These are phyloP conservation scores for Diplodus puntazzo DNA, from an alignment of 2,797 vertebrate genomes.

Conservation along the genomic window DNA sequence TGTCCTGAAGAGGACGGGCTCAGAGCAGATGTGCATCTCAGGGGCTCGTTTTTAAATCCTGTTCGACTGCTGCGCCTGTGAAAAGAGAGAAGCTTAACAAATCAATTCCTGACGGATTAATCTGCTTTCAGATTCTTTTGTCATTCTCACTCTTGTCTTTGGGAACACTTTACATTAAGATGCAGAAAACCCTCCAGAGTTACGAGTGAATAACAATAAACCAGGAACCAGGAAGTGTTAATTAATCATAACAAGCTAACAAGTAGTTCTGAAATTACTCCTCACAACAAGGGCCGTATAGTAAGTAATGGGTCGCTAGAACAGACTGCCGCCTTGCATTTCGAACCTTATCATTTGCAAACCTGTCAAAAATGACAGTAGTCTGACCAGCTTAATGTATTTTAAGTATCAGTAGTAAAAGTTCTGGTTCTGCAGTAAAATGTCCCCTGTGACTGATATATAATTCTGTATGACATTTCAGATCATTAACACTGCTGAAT, in stretches of 20 bases:
- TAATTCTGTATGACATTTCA: too few relatives aligned
- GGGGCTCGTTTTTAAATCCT: slow-evolving; percentile 76
- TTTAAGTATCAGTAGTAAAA: too few relatives aligned
- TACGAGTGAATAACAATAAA: slow-evolving; percentile 18
- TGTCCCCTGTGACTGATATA: too few relatives aligned
- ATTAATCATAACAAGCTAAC: slow-evolving; percentile 17
- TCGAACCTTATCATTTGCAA: too few relatives aligned
- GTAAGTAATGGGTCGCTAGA: not conserved
- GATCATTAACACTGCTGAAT: too few relatives aligned
- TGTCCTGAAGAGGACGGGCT: slow-evolving; percentile 57
- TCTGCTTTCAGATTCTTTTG: slow-evolving; percentile 75
- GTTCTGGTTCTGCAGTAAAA: too few relatives aligned
- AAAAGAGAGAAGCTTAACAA: slow-evolving; percentile 82
- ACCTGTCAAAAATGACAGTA: too few relatives aligned
- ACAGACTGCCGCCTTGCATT: not conserved
- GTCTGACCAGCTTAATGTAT: too few relatives aligned
- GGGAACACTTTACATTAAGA: slow-evolving; percentile 32
- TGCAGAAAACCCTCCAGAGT: slow-evolving; percentile 19
- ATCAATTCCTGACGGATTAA: slow-evolving; percentile 81
- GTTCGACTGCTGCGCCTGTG: slow-evolving; percentile 73
- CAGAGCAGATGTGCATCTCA: slow-evolving; percentile 76
- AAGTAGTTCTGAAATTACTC: slow-evolving; percentile 5
- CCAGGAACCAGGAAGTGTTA: slow-evolving; percentile 1
- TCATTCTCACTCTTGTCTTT: slow-evolving; percentile 70
- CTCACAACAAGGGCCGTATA: not conserved